Conservation (phyloP, 1,140 invertebrate genomes). For the Drosophila tristis region DNA sequence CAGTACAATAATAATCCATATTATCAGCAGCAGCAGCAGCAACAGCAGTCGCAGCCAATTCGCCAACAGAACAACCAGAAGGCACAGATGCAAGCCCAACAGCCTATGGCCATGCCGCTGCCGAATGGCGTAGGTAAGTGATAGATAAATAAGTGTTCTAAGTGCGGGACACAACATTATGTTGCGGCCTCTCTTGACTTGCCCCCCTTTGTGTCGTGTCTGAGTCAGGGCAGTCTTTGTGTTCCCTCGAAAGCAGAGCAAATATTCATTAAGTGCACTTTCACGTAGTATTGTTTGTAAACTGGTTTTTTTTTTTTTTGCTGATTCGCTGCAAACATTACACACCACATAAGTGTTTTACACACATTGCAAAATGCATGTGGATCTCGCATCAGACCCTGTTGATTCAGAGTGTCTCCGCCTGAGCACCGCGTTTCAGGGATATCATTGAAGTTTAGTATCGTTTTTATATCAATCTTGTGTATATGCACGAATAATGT, state of each 20-base stretch:
- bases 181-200: background rate
- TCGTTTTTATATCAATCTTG: background rate
- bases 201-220: background rate
- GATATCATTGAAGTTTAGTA: conserved; percentile 1
- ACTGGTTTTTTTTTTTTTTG: conserved; percentile 32
- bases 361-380: conserved; percentile 4
- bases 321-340: conserved; percentile 27
- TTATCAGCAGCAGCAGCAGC: conserved; percentile 41
- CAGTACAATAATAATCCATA: conserved; percentile 26
- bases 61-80: conserved; percentile 42
- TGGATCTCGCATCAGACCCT: background rate
- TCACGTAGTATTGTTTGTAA: conserved; percentile 35
- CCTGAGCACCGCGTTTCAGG: conserved; percentile 2
- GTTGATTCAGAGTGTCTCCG: conserved; percentile 17
- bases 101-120: conserved; percentile 47
- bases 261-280: conserved; percentile 41
- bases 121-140: conserved; percentile 65
- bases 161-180: background rate
- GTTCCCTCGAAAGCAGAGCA: conserved; percentile 35
- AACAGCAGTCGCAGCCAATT: conserved; percentile 15
- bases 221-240: conserved; percentile 22
- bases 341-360: conserved; percentile 17
- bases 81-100: conserved; percentile 31
- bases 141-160: background rate
- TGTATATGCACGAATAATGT: too few relatives aligned